Evolutionary conservation across 2,888 invertebrate species (phyloP), one percentile per base, ranked within the genome.

Genomic region (Eilema depressum): DNA sequence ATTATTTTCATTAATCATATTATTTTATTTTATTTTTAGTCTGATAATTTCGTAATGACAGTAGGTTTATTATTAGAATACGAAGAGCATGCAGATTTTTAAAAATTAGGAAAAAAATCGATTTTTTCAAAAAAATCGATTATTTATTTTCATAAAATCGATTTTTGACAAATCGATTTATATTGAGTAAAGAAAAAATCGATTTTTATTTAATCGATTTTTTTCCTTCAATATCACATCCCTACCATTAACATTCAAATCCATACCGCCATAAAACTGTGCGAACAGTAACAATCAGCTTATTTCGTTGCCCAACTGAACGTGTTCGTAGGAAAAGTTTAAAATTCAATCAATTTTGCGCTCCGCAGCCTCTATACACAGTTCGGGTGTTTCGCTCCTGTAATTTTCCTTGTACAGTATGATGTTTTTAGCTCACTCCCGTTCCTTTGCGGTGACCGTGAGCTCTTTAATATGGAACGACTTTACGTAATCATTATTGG

Each of bases 321-420:
- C 78, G 80, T 77, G 78, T 71, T 71, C 75, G 76, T 76, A 63
- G 83, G 74, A 75, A 83, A 89, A 90, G 88, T 90, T 90, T 89
- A 88, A 88, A 90, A 90, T 89, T 89, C 87, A 89, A 91, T 91
- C 89, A 90, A 91, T 91, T 91, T 89, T 81, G 82, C 84, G 87
- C 85, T 86, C 82, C 78, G 78, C 81, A 77, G 85, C 79, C 78
- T 75, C 83, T 79, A 84, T 85, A 86, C 82, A 83, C 82, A 78
- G 86, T 82, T 78, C 70, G 76, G 73, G 66, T 77, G 80, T 86
- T 86, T 88, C 83, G 81, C 81, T 85, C 82, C 77, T 83, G 79
- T 82, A 82, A 85, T 84, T 88, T 80, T 79, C 77, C 73, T 74
- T 81, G 77, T 71, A 70, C 68, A 56, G 69, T 80, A 71, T 82